A percentile compares a stretch with the other conserved stretches of the same genome.
Evolutionary conservation across 2,113 vertebrate genomes (phyloP).

Genomic region (Apeltes quadracus): DNA sequence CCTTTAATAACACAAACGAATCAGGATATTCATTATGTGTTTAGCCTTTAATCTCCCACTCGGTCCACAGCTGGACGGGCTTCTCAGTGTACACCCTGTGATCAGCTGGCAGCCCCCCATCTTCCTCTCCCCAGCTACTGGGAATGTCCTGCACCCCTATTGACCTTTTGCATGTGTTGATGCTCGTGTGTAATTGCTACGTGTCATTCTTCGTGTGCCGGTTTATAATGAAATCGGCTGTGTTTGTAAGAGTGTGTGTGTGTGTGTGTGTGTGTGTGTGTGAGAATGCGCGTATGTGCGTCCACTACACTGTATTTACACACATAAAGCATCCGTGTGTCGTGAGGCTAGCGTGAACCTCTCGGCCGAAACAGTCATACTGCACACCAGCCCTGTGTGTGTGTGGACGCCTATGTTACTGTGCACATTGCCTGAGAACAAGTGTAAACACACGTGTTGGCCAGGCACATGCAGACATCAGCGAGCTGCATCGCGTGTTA

Average conservation of each 20-base stretch:
- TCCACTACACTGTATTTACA: neutral
- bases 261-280: neutral
- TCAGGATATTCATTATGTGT: neutral
- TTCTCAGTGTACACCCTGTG: slow-evolving; percentile 24
- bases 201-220: slow-evolving; percentile 13
- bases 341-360: neutral
- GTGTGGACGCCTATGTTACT: slow-evolving; percentile 21
- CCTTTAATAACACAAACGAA: neutral
- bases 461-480: slow-evolving; percentile 25
- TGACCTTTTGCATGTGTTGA: neutral
- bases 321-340: slow-evolving; percentile 11
- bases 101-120: too few relatives aligned
- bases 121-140: slow-evolving; percentile 18
- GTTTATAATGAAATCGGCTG: slow-evolving; percentile 6
- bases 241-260: neutral
- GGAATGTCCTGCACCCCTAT: neutral
- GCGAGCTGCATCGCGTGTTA: slow-evolving; percentile 18
- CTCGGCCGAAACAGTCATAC: slow-evolving; percentile 23
- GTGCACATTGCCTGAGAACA: slow-evolving; percentile 48
- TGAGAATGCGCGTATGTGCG: too few relatives aligned
- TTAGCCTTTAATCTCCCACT: slow-evolving; percentile 6
- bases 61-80: slow-evolving; percentile 40
- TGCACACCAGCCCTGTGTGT: slow-evolving; percentile 8
- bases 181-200: neutral
- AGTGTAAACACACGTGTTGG: slow-evolving; percentile 52